Evolutionary conservation across 2,797 vertebrate species (phyloP).

Genomic region (Thaleichthys pacificus): DNA sequence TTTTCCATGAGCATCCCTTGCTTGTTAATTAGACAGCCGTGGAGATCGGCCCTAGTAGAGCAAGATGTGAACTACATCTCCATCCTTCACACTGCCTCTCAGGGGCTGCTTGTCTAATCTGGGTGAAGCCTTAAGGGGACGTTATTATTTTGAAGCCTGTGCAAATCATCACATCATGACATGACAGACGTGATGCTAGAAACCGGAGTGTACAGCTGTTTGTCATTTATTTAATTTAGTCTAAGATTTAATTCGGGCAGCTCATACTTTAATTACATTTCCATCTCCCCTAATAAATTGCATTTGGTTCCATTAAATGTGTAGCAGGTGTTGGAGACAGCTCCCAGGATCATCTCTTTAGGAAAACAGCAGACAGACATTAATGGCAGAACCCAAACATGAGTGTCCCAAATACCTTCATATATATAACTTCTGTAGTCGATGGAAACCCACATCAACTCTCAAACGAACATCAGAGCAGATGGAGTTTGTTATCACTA

Average conservation of each 20-base stretch:
- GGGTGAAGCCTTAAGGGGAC: conserved; percentile 54
- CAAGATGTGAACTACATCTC: conserved; percentile 53
- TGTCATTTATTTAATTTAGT: conserved; percentile 71
- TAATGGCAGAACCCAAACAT: conserved; percentile 35
- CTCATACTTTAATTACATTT: conserved; percentile 74
- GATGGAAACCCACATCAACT: conserved; percentile 51
- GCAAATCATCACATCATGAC: conserved; percentile 62
- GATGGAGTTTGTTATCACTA: too few species aligned
- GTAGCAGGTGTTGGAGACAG: conserved; percentile 65
- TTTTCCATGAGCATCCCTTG: conserved; percentile 57
- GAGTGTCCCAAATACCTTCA: conserved; percentile 32
- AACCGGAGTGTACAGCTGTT: conserved; percentile 72
- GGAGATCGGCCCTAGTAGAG: conserved; percentile 57
- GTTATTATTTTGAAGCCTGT: conserved; percentile 52
- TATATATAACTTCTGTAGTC: conserved; percentile 43
- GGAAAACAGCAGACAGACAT: conserved; percentile 49
- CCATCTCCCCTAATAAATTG: conserved; percentile 72
- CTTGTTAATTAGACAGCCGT: conserved; percentile 65
- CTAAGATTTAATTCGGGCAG: conserved; percentile 69
- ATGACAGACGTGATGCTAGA: conserved; percentile 59
- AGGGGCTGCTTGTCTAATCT: conserved; percentile 50
- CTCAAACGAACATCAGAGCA: neutral
- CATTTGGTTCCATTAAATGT: conserved; percentile 71
- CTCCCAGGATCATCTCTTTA: conserved; percentile 52
- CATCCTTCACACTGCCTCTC: conserved; percentile 36